Conservation (phyloP, 2,888 invertebrate genomes). For the Scaptomyza cyrtandrae region DNA sequence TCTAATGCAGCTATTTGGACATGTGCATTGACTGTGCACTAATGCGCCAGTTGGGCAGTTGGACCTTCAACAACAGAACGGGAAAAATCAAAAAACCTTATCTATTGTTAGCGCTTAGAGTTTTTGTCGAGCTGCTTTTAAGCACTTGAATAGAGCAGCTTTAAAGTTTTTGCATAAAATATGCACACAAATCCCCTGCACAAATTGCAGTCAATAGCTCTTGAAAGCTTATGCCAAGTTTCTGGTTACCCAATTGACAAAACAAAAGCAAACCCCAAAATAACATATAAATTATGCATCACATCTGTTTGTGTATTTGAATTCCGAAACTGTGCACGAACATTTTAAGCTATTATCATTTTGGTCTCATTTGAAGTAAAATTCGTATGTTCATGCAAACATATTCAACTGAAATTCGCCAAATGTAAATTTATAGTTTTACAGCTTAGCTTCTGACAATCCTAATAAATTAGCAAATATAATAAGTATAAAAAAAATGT, state of each 20-base stretch:
- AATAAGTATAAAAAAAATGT: too few relatives aligned
- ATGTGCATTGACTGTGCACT: slow-evolving; percentile 66
- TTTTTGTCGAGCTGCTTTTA: slow-evolving; percentile 52
- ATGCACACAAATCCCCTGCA: slow-evolving; percentile 66
- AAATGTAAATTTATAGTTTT: not conserved
- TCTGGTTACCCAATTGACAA: slow-evolving; percentile 66
- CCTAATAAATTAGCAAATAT: too few relatives aligned
- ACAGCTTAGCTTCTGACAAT: too few relatives aligned
- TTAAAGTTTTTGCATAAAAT: slow-evolving; percentile 70
- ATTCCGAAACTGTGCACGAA: slow-evolving; percentile 14
- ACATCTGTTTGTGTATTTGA: slow-evolving; percentile 23
- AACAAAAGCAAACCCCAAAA: slow-evolving; percentile 60
- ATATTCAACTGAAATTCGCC: not conserved
- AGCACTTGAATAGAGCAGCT: slow-evolving; percentile 40
- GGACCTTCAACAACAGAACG: slow-evolving; percentile 19
- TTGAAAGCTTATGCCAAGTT: slow-evolving; percentile 65
- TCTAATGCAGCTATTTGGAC: slow-evolving; percentile 26
- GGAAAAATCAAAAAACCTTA: slow-evolving; percentile 16
- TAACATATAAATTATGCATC: slow-evolving; percentile 69
- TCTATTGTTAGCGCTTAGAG: slow-evolving; percentile 40
- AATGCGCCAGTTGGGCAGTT: slow-evolving; percentile 44
- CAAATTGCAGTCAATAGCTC: slow-evolving; percentile 75
- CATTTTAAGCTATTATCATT: slow-evolving; percentile 22
- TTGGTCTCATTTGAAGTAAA: slow-evolving; percentile 7
- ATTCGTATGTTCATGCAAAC: not conserved